phyloP scores from a whole-genome alignment of 2,113 vertebrate genomes.

The Tricholaema leucomelas region DNA sequence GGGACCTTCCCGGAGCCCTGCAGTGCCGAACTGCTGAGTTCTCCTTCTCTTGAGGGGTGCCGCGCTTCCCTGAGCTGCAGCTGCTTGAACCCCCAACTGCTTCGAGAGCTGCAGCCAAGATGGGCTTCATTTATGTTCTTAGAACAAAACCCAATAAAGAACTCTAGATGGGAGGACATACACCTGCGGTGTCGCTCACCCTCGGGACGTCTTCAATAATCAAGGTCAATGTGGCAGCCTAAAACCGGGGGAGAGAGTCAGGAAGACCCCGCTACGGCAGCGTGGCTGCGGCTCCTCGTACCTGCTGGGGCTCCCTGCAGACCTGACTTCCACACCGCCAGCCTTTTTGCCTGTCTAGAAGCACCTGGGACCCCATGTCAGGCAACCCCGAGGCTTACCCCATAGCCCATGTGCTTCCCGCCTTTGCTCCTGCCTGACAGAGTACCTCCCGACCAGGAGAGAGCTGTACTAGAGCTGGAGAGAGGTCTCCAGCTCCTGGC shows the following conservation, averaged over 20 bases:
- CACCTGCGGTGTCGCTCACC: not conserved
- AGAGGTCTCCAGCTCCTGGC: not conserved
- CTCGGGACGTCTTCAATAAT: not conserved
- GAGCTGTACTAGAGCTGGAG: too few relatives aligned
- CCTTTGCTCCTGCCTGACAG: not conserved
- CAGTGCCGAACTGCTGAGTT: not conserved
- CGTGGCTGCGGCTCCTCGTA: accelerated
- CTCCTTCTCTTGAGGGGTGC: not conserved
- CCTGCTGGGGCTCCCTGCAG: not conserved
- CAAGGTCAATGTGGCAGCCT: not conserved
- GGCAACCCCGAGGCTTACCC: not conserved
- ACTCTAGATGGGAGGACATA: too few relatives aligned
- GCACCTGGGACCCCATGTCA: not conserved
- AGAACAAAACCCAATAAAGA: too few relatives aligned
- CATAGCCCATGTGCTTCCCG: accelerated
- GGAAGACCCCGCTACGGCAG: not conserved
- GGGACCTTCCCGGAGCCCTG: not conserved
- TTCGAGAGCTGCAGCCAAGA: not conserved
- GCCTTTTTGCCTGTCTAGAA: not conserved
- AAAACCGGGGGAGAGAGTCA: not conserved
- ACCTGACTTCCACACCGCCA: not conserved
- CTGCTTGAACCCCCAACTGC: accelerated
- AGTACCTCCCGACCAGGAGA: not conserved
- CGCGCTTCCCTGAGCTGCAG: accelerated
- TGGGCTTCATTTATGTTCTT: not conserved